Evolutionary conservation across 1,140 invertebrate species (phyloP), one percentile per base, ranked within the genome.

Genomic region (Drosophila nikananu): DNA sequence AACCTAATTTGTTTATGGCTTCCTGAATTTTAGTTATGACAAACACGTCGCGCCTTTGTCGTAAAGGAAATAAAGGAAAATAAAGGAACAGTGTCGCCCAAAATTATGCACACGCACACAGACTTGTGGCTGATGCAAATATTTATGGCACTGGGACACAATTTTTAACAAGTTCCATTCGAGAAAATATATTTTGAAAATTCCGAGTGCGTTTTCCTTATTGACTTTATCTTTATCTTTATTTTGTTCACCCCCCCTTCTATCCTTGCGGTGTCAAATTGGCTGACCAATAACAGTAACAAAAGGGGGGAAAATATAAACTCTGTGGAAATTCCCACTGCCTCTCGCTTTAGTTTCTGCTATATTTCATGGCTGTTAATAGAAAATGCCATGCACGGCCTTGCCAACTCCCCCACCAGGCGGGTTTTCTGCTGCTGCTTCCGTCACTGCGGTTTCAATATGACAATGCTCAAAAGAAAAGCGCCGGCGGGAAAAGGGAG

Each of bases 301-400:
- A 19, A 27, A 64, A 51, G 55, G 49, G 35, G 49, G 44, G 30
- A 74, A 76, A 83, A 87, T 70, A 87, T 55, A 71, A 86, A 68
- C 66, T 80, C 60, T 55, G 8, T 42, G 64, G 52, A 55, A 66
- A 39, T 15, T 32, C 7, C 15, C 15, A 27, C 25, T 10, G 10
- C 17, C 37, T 41, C 17, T 39, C 30, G 44, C 19, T 48, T n/a
- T 57, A 49, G 64, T 55, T 52, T 30, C 30, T 48, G 58, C 62
- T 72, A 63, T 81, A 76, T 80, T 77, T 83, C 68, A 89, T 83
- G 41, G 73, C 52, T 75, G 32, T 84, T 84, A 81, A 87, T 89
- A 81, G 81, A 87, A 89, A 89, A 87, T 87, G 81, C 81, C 82
- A 84, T 84, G 68, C 80, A 89, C 81, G 84, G 65, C 82, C 62